Evolutionary conservation across 1,140 invertebrate species (phyloP).

Genomic region (Eumeta japonica): DNA sequence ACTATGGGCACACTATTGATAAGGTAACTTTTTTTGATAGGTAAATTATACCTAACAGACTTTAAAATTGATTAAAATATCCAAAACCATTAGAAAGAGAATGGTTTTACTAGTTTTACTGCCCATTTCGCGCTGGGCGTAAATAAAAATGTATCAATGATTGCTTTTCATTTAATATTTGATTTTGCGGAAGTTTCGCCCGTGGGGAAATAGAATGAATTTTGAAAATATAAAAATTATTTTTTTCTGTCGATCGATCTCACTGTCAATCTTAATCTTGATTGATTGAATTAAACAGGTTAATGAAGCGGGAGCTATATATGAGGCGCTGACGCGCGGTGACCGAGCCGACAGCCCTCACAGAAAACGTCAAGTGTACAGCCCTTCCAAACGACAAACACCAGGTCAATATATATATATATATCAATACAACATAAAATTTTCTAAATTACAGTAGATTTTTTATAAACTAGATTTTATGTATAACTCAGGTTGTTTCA

Average conservation of each 20-base stretch:
- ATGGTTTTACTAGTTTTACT: too few relatives aligned
- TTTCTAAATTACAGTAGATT: neutral
- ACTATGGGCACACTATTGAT: constrained; percentile 82
- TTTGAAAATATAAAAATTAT: too few relatives aligned
- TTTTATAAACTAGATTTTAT: constrained; percentile 5
- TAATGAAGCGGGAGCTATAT: constrained; percentile 83
- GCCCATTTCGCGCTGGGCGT: too few relatives aligned
- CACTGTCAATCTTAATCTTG: too few relatives aligned
- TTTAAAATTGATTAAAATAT: neutral
- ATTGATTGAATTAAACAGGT: constrained; percentile 46
- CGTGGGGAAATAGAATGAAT: too few relatives aligned
- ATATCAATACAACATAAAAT: neutral
- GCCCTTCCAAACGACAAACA: constrained; percentile 73
- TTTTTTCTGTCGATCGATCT: too few relatives aligned
- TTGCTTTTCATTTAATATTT: too few relatives aligned
- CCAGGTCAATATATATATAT: constrained; percentile 43
- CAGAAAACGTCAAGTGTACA: constrained; percentile 64
- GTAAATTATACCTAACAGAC: neutral
- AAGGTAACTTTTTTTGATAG: constrained; percentile 61
- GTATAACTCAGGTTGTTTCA: too few relatives aligned
- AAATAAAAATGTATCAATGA: too few relatives aligned
- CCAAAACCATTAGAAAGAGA: too few relatives aligned
- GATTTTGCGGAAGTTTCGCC: too few relatives aligned
- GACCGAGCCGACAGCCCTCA: constrained; percentile 73
- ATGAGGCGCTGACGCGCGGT: constrained; percentile 76